Percentiles rank a stretch among this genome's conserved stretches.
phyloP scores from a whole-genome alignment of 64 coral and sea anemone genomes.

The Stylophora pistillata region DNA sequence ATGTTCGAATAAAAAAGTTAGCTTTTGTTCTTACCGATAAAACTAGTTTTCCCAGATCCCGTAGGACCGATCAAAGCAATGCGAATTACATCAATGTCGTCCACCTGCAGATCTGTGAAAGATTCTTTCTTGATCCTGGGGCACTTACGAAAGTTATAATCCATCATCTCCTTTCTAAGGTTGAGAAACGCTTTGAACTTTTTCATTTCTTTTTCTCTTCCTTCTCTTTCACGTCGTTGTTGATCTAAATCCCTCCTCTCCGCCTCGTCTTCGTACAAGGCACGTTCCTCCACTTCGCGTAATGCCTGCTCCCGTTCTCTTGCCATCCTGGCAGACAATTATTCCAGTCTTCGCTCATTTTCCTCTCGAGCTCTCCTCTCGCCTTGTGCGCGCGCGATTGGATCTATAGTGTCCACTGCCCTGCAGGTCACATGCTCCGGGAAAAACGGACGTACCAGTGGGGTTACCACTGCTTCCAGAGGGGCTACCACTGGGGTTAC shows the following conservation, averaged over 20 bases:
- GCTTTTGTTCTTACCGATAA: constrained; percentile 55
- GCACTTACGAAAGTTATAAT: constrained; percentile 61
- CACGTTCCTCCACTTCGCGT: neutral
- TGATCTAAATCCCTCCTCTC: neutral
- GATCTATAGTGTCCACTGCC: constrained; percentile 52
- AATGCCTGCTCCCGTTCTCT: neutral
- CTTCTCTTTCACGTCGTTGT: constrained; percentile 1
- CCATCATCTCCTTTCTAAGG: constrained; percentile 30
- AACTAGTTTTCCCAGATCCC: constrained; percentile 82
- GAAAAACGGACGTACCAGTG: too few species aligned
- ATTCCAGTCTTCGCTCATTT: constrained; percentile 16
- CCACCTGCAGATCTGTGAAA: constrained; percentile 48
- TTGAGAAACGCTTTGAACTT: neutral
- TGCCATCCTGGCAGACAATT: constrained; percentile 13
- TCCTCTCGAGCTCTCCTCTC: constrained; percentile 35
- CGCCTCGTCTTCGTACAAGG: neutral
- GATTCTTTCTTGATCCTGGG: constrained; percentile 2
- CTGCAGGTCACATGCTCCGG: too few species aligned
- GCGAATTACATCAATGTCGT: constrained; percentile 66
- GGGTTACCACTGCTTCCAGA: too few species aligned
- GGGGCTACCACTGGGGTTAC: too few species aligned
- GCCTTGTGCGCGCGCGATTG: constrained; percentile 12
- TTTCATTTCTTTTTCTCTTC: constrained; percentile 4
- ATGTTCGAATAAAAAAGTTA: neutral
- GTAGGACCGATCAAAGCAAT: constrained; percentile 71